These are phyloP conservation scores for Lutjanus argentimaculatus DNA, from an alignment of 2,797 vertebrate species.

Conservation along the genomic window DNA sequence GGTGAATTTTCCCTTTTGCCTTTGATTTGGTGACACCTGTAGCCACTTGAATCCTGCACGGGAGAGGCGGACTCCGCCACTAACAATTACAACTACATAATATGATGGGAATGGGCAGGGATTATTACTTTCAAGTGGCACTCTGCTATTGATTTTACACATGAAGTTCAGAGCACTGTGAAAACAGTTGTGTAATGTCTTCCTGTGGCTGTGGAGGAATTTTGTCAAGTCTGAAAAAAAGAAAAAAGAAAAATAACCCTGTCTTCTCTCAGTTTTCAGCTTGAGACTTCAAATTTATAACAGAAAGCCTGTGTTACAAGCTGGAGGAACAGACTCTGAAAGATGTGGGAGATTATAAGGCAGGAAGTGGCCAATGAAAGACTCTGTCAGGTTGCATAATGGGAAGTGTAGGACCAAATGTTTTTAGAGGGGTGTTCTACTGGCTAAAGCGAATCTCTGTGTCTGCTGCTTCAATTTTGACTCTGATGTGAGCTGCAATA, in stretches of 20 bases:
- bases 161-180: not conserved
- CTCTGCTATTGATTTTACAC: not conserved
- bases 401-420: constrained; percentile 8
- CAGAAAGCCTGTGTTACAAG: too few relatives aligned
- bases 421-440: not conserved
- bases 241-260: not conserved
- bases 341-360: constrained; percentile 38
- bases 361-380: constrained; percentile 15
- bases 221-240: constrained; percentile 16
- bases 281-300: constrained; percentile 18
- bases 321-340: too few relatives aligned
- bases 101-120: not conserved
- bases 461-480: not conserved
- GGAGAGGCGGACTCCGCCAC: not conserved
- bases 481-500: not conserved
- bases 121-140: not conserved
- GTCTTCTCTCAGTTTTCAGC: constrained; percentile 18
- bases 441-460: not conserved
- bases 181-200: constrained; percentile 24
- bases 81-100: not conserved
- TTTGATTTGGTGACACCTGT: not conserved
- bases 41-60: not conserved
- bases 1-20: too few relatives aligned
- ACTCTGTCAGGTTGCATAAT: constrained; percentile 20
- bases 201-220: constrained; percentile 4